Evolutionary conservation across 2,888 invertebrate genomes (phyloP).

Genomic region (Orchesellides sinensis): DNA sequence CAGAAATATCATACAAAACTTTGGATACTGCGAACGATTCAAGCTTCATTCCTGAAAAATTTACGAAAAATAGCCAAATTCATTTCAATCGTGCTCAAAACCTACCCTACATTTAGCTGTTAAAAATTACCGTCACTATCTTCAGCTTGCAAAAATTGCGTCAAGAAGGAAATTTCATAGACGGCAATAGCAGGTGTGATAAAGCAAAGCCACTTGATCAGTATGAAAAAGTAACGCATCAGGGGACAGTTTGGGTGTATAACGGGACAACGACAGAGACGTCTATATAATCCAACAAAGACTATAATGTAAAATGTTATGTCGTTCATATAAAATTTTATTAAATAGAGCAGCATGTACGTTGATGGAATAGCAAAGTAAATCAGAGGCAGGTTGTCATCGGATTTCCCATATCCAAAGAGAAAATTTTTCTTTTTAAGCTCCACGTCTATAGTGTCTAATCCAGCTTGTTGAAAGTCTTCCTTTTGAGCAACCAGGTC

Average conservation of each 20-base stretch:
- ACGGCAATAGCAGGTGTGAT: conserved; percentile 66
- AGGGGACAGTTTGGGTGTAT: conserved; percentile 70
- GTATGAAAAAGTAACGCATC: conserved; percentile 21
- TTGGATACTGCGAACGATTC: conserved; percentile 3
- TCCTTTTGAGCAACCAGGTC: conserved; percentile 30
- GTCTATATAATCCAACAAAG: not conserved
- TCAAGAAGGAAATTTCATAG: conserved; percentile 66
- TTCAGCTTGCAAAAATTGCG: not conserved
- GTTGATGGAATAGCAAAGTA: conserved; percentile 56
- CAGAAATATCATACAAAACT: conserved; percentile 20
- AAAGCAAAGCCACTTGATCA: conserved; percentile 48
- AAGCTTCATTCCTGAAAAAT: not conserved
- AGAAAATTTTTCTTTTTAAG: conserved; percentile 4
- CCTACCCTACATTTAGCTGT: not conserved
- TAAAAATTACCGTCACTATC: not conserved
- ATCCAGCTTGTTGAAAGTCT: conserved; percentile 40
- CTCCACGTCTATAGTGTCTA: conserved; percentile 14
- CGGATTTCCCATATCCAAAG: conserved; percentile 57
- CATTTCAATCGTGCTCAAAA: not conserved
- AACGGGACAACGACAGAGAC: conserved; percentile 31
- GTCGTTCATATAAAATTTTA: too few species aligned
- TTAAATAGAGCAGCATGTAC: not conserved
- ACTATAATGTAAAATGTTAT: not conserved
- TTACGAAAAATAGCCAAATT: not conserved
- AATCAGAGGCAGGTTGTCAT: conserved; percentile 68